These are phyloP conservation scores for Araneus ventricosus DNA, from an alignment of 1,140 invertebrate genomes.

Conservation along the genomic window DNA sequence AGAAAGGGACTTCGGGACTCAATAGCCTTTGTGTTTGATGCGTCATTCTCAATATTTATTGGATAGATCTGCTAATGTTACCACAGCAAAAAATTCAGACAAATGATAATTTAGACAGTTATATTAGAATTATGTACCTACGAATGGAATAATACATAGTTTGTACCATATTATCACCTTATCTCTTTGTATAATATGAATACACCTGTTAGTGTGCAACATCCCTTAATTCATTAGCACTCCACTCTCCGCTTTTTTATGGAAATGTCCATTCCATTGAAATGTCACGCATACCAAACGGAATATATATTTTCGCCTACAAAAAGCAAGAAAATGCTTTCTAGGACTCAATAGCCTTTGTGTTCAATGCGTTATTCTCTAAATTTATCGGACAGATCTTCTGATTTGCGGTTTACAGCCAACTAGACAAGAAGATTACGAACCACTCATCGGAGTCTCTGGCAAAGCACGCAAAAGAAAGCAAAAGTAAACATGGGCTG, in stretches of 20 bases:
- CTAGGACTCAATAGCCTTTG: neutral
- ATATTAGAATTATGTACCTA: no score
- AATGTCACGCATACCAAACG: neutral
- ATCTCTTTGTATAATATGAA: no score
- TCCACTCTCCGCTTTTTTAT: neutral
- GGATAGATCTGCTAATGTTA: no score
- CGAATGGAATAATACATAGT: no score
- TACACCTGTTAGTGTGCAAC: no score
- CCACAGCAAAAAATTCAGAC: no score
- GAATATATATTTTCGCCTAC: neutral
- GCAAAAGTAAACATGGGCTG: conserved; percentile 32
- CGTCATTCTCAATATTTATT: no score
- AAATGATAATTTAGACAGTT: no score
- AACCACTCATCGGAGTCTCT: neutral
- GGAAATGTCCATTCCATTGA: neutral
- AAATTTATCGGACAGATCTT: neutral
- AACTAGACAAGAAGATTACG: conserved; percentile 8
- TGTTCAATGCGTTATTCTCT: neutral
- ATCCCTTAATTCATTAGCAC: neutral
- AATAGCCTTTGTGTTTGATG: no score
- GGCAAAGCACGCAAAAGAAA: conserved; percentile 21
- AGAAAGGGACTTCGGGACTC: no score
- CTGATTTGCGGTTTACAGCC: neutral
- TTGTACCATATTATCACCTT: no score
- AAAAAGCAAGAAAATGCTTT: neutral